Base-by-base conservation (phyloP, 2,888 invertebrate genomes). In the Poecilobothrus nobilitatus region DNA sequence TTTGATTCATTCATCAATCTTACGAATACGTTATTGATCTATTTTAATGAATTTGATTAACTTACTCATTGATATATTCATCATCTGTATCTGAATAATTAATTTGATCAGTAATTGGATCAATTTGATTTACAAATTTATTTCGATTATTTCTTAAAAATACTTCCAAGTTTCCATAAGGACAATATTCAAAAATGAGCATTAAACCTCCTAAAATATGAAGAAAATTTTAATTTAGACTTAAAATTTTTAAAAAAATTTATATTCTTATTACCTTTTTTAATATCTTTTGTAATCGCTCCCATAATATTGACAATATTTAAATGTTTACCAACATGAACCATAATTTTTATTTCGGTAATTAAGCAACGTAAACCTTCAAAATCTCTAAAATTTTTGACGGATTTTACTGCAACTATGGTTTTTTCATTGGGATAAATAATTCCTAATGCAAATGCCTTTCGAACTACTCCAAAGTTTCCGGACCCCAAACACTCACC, bases 291-390 rank as follows among this genome's bases (percentile, higher is more conserved):
- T 0, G 95, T 95, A 75, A 92, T 92, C 41, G 95, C 95, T 68
- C 95, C 96, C 10, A 95, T 85, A 67, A 95, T 84, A 81, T 95
- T 95, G 7, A 95, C 92, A 63, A 96, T 93, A 78, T 96, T 95
- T 53, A 95, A 82, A 80, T 95, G 95, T 76, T 91, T 90, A 0
- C 95, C 95, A 70, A 95, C 84, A 81, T 95, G 94, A 10, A 92
- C 90, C 89, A 96, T 91, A 71, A 96, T 94, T 83, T 95, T 95
- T 61, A 95, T 83, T 80, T 95, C 95, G 0, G 92, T 91, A 44
- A 92, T 89, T 66, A 96, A 82, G 0, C 95, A 92, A 79, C 89
- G 90, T 72, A 96, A 90, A 71, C 94, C 89, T 76, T 91, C 74
- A 69, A 74, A 74, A 70, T 73, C 85, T 91, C 90, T 67, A 89